phyloP scores from a whole-genome alignment of 1,140 invertebrate species.

The Drosophila grimshawi region DNA sequence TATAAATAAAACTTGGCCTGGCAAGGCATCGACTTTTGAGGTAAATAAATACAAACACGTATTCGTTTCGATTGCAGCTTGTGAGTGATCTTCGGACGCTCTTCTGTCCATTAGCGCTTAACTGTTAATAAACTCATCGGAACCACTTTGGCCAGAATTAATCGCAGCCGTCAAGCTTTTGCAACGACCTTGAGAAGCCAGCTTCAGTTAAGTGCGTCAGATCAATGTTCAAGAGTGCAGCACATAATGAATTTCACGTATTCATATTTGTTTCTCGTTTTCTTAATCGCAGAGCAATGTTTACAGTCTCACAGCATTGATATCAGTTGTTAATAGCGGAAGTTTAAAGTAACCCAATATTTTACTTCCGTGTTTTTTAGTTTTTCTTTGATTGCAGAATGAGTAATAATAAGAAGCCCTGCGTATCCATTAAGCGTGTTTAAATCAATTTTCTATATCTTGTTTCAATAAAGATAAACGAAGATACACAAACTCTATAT shows the following conservation, averaged over 20 bases:
- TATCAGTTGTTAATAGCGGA: not conserved
- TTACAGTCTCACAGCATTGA: not conserved
- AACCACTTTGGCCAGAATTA: constrained; percentile 9
- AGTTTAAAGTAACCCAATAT: not conserved
- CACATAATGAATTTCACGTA: not conserved
- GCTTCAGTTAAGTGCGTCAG: not conserved
- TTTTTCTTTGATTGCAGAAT: not conserved
- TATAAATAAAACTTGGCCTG: constrained; percentile 6
- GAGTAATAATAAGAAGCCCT: not conserved
- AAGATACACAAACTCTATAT: no score
- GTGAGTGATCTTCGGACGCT: constrained; percentile 27
- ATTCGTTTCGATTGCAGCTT: constrained; percentile 13
- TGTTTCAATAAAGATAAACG: no score
- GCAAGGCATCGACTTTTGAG: no score
- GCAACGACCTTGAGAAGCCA: constrained; percentile 27
- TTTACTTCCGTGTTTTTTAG: constrained; percentile 1
- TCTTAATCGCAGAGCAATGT: not conserved
- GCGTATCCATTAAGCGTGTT: no score
- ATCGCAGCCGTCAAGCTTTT: constrained; percentile 1
- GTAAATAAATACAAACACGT: constrained; percentile 3
- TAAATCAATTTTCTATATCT: no score
- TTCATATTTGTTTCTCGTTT: not conserved
- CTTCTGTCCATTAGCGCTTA: constrained; percentile 30
- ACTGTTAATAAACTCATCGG: constrained; percentile 26
- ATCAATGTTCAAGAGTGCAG: constrained; percentile 24